Evolutionary conservation across 2,113 vertebrate genomes (phyloP).

Genomic region (Nyctereutes procyonoides): DNA sequence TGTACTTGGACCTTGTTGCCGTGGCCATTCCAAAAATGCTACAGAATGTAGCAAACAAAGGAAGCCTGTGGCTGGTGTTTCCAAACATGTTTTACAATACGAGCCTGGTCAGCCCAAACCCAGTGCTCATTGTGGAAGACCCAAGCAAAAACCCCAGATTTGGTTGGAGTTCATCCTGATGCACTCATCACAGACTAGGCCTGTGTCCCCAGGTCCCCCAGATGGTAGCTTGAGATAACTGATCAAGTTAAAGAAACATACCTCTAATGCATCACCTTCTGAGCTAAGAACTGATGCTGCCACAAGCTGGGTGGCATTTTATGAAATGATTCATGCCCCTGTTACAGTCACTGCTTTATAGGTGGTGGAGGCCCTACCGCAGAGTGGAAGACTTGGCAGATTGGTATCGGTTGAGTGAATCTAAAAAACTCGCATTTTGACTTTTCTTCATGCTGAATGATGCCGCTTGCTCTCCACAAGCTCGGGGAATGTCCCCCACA

Average conservation of each 20-base stretch:
- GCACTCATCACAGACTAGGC: not conserved
- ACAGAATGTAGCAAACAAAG: not conserved
- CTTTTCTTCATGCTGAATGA: not conserved
- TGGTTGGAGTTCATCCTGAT: not conserved
- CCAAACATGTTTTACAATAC: not conserved
- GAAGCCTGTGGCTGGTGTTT: not conserved
- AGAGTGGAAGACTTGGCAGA: not conserved
- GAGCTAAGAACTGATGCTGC: not conserved
- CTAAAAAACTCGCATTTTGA: not conserved
- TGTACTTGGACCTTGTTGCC: not conserved
- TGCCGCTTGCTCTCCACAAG: not conserved
- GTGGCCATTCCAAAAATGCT: not conserved
- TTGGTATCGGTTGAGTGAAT: not conserved
- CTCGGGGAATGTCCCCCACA: not conserved
- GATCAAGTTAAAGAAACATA: not conserved
- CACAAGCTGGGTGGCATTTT: not conserved
- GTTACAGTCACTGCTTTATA: not conserved
- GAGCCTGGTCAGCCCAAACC: not conserved
- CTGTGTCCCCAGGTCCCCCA: not conserved
- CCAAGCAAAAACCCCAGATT: not conserved
- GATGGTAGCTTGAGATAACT: not conserved
- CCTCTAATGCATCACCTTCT: not conserved
- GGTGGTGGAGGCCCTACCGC: not conserved
- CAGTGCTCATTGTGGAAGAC: not conserved
- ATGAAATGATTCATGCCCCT: not conserved